phyloP scores from a whole-genome alignment of 2,797 vertebrate genomes.

The Malurus splendens region DNA sequence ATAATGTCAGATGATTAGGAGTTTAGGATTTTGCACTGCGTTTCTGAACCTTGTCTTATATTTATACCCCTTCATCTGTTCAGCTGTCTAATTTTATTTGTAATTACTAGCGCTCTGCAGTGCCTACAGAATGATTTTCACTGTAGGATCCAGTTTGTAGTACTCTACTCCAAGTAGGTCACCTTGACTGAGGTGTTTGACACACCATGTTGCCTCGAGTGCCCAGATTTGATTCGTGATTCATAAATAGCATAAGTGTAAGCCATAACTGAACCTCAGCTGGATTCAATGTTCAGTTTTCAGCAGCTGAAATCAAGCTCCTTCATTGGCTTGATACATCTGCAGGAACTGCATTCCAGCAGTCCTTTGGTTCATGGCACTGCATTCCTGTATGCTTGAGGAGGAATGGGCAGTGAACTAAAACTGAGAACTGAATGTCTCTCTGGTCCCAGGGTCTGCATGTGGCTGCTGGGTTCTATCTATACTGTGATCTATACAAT shows the following conservation, averaged over 20 bases:
- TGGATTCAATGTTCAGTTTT: not conserved
- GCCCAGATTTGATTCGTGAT: not conserved
- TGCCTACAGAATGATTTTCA: not conserved
- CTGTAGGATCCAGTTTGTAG: not conserved
- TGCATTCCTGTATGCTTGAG: not conserved
- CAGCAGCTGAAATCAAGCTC: not conserved
- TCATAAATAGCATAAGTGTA: not conserved
- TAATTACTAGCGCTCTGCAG: not conserved
- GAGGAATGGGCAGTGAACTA: not conserved
- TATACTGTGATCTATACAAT: not conserved
- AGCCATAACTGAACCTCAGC: not conserved
- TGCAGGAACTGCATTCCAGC: not conserved
- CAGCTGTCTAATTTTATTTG: not conserved
- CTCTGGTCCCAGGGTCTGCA: not conserved
- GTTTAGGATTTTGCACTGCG: not conserved
- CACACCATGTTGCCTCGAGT: not conserved
- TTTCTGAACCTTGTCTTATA: not conserved
- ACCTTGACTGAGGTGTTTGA: not conserved
- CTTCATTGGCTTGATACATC: not conserved
- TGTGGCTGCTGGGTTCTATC: not conserved
- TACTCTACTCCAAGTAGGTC: not conserved
- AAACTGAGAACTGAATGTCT: not conserved
- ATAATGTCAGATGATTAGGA: not conserved
- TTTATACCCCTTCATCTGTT: not conserved
- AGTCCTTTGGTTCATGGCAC: not conserved